Percentiles rank a stretch among this genome's conserved stretches.
phyloP scores from a whole-genome alignment of 2,797 vertebrate genomes.

The Poeciliopsis presidionis region DNA sequence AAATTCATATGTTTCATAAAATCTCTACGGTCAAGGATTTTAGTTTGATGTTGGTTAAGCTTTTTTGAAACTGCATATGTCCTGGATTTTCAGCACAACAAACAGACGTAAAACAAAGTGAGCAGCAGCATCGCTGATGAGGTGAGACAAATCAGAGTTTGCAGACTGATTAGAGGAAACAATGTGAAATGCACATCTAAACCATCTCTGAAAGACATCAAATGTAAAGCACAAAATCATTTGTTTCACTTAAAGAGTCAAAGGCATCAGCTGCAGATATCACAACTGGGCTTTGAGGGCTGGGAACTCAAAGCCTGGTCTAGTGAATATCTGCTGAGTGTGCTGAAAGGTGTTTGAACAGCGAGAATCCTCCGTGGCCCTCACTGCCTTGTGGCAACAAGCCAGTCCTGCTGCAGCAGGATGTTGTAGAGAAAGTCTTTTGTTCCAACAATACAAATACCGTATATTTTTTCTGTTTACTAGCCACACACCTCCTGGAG shows the following conservation, averaged over 20 bases:
- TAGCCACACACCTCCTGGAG: background rate
- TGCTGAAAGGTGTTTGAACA: conserved; percentile 2
- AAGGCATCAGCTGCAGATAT: background rate
- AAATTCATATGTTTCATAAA: background rate
- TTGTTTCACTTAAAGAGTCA: background rate
- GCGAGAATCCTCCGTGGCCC: background rate
- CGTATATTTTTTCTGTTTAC: background rate
- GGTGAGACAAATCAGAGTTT: background rate
- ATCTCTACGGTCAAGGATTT: background rate
- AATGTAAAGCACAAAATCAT: background rate
- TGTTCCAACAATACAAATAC: background rate
- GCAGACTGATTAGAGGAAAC: background rate
- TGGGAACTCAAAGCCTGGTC: background rate
- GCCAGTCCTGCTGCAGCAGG: conserved; percentile 2
- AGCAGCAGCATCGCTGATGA: background rate
- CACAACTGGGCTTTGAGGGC: background rate
- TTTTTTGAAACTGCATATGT: background rate
- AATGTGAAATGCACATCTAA: background rate
- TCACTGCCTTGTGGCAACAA: conserved; percentile 6
- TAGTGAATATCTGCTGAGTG: conserved; percentile 9
- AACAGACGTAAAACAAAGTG: background rate
- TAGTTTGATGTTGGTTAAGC: background rate
- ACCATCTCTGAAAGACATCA: background rate
- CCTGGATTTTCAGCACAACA: background rate
- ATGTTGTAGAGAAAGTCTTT: background rate